These are phyloP conservation scores for Eulimnadia texana DNA, from an alignment of 1,140 invertebrate genomes.

Conservation along the genomic window DNA sequence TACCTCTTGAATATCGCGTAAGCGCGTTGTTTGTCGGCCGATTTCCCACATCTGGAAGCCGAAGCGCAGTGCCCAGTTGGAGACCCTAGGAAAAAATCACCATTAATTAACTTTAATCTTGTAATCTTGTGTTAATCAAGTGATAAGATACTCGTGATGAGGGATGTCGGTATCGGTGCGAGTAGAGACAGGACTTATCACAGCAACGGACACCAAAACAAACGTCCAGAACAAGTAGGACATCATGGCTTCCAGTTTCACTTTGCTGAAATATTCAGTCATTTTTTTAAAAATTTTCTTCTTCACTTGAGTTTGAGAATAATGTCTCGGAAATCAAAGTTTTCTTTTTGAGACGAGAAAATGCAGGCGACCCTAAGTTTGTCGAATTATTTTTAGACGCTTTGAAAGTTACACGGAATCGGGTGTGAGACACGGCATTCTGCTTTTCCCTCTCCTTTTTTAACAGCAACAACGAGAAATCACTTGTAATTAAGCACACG, in stretches of 20 bases:
- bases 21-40: constrained; percentile 67
- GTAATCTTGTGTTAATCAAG: neutral
- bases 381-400: neutral
- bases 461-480: no score
- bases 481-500: no score
- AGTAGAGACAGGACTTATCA: neutral
- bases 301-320: no score
- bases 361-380: neutral
- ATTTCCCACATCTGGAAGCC: constrained; percentile 78
- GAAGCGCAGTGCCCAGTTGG: constrained; percentile 78
- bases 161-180: constrained; percentile 1
- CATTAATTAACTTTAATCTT: neutral
- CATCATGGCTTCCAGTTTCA: no score
- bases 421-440: neutral
- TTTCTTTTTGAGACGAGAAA: no score
- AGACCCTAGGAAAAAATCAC: constrained; percentile 54
- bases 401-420: neutral
- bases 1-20: constrained; percentile 70
- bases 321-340: no score
- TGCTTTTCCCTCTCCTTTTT: no score
- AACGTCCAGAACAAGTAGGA: neutral
- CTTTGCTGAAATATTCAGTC: no score
- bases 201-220: constrained; percentile 7
- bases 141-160: neutral
- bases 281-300: neutral